Base-by-base conservation (phyloP, 2,888 invertebrate species). In the Andricus quercusramuli region DNA sequence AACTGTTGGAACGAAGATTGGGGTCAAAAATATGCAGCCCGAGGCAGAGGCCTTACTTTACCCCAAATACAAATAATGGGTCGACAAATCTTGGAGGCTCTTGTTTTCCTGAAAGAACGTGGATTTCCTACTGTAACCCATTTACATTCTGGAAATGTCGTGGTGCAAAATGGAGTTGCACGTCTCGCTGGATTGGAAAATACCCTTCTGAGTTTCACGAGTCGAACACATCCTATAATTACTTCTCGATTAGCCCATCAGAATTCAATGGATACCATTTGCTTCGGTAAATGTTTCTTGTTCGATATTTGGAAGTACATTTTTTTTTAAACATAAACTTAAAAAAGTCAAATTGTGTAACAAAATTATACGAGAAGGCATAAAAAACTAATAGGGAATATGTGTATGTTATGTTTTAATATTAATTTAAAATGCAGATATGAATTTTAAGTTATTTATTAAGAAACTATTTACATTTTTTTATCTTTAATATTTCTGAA, bases 121-220 rank as follows among this genome's bases (percentile, higher is more conserved):
- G 97, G 97, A 17, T 98, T 98, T 91, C 98, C 98, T 4, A 95
- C 96, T 15, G 97, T 97, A 89, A 95, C 96, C 66, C 97, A 98
- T 93, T 93, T 98, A 85, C 98, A 98, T 93, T 96, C 97, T 78
- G 98, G 98, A 62, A 98, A 98, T 93, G 96, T 98, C 41, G 96
- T 98, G 85, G 95, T 98, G 65, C 98, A 98, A 90, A 98, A 98
- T 92, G 98, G 98, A 29, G 97, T 97, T 1, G 98, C 98, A 76
- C 95, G 98, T 91, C 94, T 98, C 89, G 96, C 97, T 66, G 98
- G 97, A 1, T 93, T 98, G 84, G 98, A 98, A 93, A 98, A 98
- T 93, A 96, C 96, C 0, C 93, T 98, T 78, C 94, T 98, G 67
- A 97, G 97, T 2, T 95, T 96, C 76, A 93, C 94, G 25, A 96